Evolutionary conservation across 2,797 vertebrate species (phyloP), one percentile per base, ranked within the genome.

Genomic region (Agapornis canus): DNA sequence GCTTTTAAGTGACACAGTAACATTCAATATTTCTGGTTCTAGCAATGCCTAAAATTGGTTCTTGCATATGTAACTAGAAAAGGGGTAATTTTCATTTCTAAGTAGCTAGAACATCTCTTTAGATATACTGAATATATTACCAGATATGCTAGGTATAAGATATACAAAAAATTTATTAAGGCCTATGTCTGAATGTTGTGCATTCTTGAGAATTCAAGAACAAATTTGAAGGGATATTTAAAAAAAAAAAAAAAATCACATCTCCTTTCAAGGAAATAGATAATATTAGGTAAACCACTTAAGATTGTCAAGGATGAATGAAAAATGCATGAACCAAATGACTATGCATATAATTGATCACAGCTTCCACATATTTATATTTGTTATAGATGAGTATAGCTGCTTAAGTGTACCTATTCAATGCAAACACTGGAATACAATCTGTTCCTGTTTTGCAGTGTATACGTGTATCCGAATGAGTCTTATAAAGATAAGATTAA

Each of bases 101-200:
- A 60, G 56, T 39, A 69, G 25, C 22, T 79, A 82, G 89, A 86
- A 1, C 4, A 63, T n/a, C 25, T 70, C 35, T 77, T 79, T 80
- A 37, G 47, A 70, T 48, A 66, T 25, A 70, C 13, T 60, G 7
- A 25, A 68, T 84, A 43, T 92, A 80, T 69, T 75, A 61, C 25
- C 45, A 83, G 54, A 39, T 87, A 64, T 68, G 32, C 39, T 69
- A 68, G 49, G 25, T 80, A n/a, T 64, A 68, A 85, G 48, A 42
- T 75, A 72, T 71, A 85, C 0, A 35, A 35, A 91, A 95, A 85
- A 77, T 51, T 86, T 87, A 86, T 95, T 91, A 89, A 85, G 89
- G 86, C 75, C 56, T 79, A 75, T 75, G 7, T 85, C 81, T 91
- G 59, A 76, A 86, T 72, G 21, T 66, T 89, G 88, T 56, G 54